These are phyloP conservation scores for Pongo pygmaeus DNA, from an alignment of 2,113 vertebrate genomes.

Conservation along the genomic window DNA sequence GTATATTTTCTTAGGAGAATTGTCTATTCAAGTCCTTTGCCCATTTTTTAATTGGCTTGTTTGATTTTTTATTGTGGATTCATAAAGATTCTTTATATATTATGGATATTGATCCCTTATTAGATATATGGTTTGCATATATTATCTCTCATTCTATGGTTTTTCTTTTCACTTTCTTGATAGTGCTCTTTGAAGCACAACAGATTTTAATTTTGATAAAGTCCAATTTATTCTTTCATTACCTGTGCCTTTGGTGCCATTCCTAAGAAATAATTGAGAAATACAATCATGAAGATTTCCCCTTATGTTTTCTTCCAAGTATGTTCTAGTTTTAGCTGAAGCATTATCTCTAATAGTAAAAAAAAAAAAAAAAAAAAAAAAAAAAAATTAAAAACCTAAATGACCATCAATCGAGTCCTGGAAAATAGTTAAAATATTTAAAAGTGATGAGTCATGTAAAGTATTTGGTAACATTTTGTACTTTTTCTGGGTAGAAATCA, in stretches of 20 bases:
- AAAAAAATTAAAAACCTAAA: background rate
- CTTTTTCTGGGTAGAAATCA: background rate
- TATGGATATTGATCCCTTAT: background rate
- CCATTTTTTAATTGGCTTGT: background rate
- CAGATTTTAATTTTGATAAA: background rate
- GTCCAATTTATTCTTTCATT: background rate
- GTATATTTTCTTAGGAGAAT: background rate
- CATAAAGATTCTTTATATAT: background rate
- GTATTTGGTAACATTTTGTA: background rate
- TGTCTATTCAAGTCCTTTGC: background rate
- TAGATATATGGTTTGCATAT: background rate
- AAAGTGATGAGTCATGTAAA: background rate
- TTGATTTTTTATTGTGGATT: background rate
- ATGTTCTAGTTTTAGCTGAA: background rate
- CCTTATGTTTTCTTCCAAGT: background rate
- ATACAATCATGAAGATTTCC: background rate
- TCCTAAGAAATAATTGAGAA: background rate
- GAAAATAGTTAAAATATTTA: background rate
- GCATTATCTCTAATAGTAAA: background rate
- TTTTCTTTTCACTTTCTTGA: background rate
- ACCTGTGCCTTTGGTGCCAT: background rate
- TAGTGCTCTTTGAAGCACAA: background rate
- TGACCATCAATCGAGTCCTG: background rate
- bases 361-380: background rate
- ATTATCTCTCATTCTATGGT: background rate